phyloP scores from a whole-genome alignment of 2,113 vertebrate species.

The Sisor rabdophorus region DNA sequence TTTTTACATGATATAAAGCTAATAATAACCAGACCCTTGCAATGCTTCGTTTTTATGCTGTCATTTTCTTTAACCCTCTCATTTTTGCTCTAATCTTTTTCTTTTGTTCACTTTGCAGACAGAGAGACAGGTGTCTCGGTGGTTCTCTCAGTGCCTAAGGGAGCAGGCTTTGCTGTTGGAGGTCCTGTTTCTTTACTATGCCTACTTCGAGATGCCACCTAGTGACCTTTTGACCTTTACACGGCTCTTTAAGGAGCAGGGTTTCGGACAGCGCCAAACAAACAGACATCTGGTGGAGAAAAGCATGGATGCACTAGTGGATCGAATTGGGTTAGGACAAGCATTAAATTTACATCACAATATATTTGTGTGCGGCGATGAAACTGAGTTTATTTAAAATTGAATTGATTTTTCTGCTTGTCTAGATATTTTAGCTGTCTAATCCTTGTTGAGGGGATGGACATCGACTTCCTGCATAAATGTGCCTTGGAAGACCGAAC shows the following conservation, averaged over 20 bases:
- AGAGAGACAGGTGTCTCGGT: conserved; percentile 88
- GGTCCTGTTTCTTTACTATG: conserved; percentile 93
- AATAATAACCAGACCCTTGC: too few species aligned
- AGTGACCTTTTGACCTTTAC: conserved; percentile 81
- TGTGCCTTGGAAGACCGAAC: conserved; percentile 85
- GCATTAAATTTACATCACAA: background rate
- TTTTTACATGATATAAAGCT: too few species aligned
- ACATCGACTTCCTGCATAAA: conserved; percentile 92
- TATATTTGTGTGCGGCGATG: background rate
- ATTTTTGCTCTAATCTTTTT: background rate
- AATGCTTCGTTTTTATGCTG: background rate
- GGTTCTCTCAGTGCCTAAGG: conserved; percentile 92
- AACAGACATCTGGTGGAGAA: conserved; percentile 92
- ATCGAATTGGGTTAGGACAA: conserved; percentile 84
- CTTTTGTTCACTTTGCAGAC: conserved; percentile 68
- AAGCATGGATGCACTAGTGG: conserved; percentile 87
- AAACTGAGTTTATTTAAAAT: too few species aligned
- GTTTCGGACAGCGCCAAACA: conserved; percentile 89
- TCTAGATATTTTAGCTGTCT: conserved; percentile 89
- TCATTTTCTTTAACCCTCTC: too few species aligned
- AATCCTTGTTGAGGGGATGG: conserved; percentile 95
- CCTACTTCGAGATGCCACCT: conserved; percentile 92
- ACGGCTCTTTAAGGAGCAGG: conserved; percentile 91
- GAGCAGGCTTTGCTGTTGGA: conserved; percentile 94
- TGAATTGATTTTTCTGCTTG: too few species aligned